Base-by-base conservation (phyloP, 2,797 vertebrate species). In the Takifugu rubripes region DNA sequence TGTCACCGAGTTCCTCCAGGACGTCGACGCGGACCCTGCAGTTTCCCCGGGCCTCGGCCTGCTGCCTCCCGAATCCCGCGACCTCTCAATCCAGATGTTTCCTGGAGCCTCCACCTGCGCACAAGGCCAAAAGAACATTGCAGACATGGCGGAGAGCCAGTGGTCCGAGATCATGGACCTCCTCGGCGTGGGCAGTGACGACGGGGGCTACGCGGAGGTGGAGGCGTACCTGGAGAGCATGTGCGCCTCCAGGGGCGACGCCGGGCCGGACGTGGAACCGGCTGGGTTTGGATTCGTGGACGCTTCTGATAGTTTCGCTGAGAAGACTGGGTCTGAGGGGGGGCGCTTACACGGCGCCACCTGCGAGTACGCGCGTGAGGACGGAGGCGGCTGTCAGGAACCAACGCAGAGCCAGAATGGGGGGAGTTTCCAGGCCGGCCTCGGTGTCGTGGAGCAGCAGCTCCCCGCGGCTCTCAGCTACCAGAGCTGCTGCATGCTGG, bases 11-110 rank as follows among this genome's bases (percentile, higher is more conserved):
- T 56, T 55, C 0, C 12, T 10, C 53, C 75, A 66, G 27, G 59
- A 50, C 11, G n/a, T 59, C 14, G 73, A 82, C 49, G 0, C 11
- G 27, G 74, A 67, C 54, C 71, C 70, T 1, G 42, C 70, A 6
- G 75, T 78, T 49, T 88, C 84, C 45, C 77, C 80, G 0, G 76
- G 65, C 3, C 69, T 87, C 15, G 89, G 88, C 14, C 81, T 72
- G 0, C 36, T 88, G 59, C 85, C 86, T 47, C 68, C 89, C 0
- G 83, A 84, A 68, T 87, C 84, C 12, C 87, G 83, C 2, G 87
- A 91, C 74, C 84, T 90, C 56, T 83, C 85, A 0, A 59, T 82
- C 52, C 86, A 86, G 11, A 77, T 77, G 72, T 70, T 85, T 21
- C 63, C 78, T 43, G 85, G 90, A 25, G 25, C 79, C n/a, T 63